Percentiles rank a stretch among this genome's conserved stretches.
Evolutionary conservation across 2,797 vertebrate species (phyloP).

Genomic region (Leptoclinus maculatus): DNA sequence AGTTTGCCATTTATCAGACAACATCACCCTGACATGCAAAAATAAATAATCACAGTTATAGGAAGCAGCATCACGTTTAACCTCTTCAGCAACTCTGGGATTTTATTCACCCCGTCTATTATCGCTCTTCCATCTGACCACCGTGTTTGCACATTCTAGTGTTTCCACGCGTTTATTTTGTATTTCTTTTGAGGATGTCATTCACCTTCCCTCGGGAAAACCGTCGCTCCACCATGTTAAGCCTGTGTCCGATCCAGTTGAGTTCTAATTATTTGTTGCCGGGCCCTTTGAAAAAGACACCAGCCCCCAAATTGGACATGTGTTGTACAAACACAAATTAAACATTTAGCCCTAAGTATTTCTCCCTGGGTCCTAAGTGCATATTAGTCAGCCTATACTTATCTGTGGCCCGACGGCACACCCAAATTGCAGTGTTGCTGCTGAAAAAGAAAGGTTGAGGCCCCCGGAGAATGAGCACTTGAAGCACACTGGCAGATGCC

Average conservation of each 20-base stretch:
- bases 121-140: slow-evolving; percentile 12
- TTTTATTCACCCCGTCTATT: slow-evolving; percentile 25
- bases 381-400: slow-evolving; percentile 82
- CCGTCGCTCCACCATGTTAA: slow-evolving; percentile 44
- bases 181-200: slow-evolving; percentile 41
- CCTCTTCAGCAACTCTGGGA: not conserved
- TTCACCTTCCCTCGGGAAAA: slow-evolving; percentile 56
- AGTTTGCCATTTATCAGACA: slow-evolving; percentile 2
- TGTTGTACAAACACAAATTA: slow-evolving; percentile 81
- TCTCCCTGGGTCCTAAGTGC: slow-evolving; percentile 77
- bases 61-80: not conserved
- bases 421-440: slow-evolving; percentile 79
- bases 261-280: slow-evolving; percentile 74
- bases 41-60: not conserved
- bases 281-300: slow-evolving; percentile 72
- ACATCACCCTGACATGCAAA: not conserved
- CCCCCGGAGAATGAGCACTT: slow-evolving; percentile 61
- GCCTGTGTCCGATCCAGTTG: slow-evolving; percentile 47
- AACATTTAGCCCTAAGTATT: slow-evolving; percentile 79
- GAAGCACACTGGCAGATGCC: slow-evolving; percentile 66
- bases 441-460: slow-evolving; percentile 75
- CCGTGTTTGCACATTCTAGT: slow-evolving; percentile 31
- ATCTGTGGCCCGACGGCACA: slow-evolving; percentile 77
- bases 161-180: slow-evolving; percentile 54
- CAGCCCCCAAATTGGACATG: slow-evolving; percentile 73